Base-by-base conservation (phyloP, 2,797 vertebrate species). In the Melanitta fusca region DNA sequence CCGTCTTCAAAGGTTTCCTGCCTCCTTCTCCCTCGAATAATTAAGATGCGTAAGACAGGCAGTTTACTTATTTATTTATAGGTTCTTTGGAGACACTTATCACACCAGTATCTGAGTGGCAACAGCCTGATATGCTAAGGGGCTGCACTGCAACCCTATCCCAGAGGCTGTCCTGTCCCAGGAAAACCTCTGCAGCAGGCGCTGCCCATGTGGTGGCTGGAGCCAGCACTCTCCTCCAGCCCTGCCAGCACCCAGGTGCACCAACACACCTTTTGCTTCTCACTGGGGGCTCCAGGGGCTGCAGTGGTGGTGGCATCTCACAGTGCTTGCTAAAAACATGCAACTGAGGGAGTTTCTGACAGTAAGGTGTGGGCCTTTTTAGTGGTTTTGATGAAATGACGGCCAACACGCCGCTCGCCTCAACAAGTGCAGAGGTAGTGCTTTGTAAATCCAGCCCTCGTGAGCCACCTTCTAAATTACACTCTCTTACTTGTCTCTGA, bases 51-150 rank as follows among this genome's bases (percentile, higher is more conserved):
- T 90, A 68, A 89, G 78, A 74, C 49, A 74, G 83, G 71, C 68
- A 83, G 69, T 68, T 93, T 77, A 80, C 65, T 83, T 91, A 87
- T 75, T 85, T 97, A 91, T 95, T 95, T 94, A 85, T 74, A 86
- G 88, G 30, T 58, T 93, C 80, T 78, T 78, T 3, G 7, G 78
- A 60, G 54, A 83, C 91, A 91, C 90, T 92, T 87, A 89, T 65
- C 94, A 75, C 8, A 36, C 69, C 49, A 91, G 32, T 38, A 61
- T 81, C 41, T 25, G 84, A 85, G 90, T 85, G 69, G 71, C 64
- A 96, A 95, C 90, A 93, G 96, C 69, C 68, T 74, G 88, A 93
- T 75, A 92, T 14, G 78, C 79, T 93, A 78, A 92, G 1, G 17
- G 66, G 3, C 6, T 9, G 27, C 28, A 47, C 21, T 66, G 93